These are phyloP conservation scores for Sebastes taczanowskii DNA, from an alignment of 2,797 vertebrate genomes.

Conservation along the genomic window DNA sequence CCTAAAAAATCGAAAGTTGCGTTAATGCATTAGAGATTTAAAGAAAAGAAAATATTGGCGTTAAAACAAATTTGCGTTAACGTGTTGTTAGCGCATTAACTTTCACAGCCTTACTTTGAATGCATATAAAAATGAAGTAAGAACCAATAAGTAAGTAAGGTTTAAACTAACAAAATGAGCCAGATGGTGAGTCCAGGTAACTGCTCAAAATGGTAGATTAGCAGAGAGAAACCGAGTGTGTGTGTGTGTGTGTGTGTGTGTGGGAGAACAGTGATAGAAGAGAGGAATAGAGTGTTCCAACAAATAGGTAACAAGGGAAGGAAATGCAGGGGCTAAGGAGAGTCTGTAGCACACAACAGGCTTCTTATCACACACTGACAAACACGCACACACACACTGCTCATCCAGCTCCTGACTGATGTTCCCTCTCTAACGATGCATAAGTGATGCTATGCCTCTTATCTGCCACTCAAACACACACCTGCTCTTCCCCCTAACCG, in stretches of 20 bases:
- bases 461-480: conserved; percentile 77
- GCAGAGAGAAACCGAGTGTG: background rate
- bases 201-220: conserved; percentile 10
- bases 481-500: conserved; percentile 48
- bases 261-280: conserved; percentile 6
- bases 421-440: conserved; percentile 69
- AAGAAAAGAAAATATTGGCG: too few relatives aligned
- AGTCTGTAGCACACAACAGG: conserved; percentile 41
- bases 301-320: conserved; percentile 50
- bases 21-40: too few relatives aligned
- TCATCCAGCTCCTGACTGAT: conserved; percentile 68
- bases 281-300: conserved; percentile 41
- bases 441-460: conserved; percentile 73
- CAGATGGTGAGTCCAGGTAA: background rate
- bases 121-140: background rate
- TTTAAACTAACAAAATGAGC: background rate
- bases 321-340: conserved; percentile 16
- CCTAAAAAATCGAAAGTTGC: too few relatives aligned
- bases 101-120: background rate
- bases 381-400: conserved; percentile 19
- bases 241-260: background rate
- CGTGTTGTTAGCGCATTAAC: too few relatives aligned
- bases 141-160: background rate
- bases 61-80: too few relatives aligned
- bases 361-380: conserved; percentile 50